Evolutionary conservation across 2,797 vertebrate genomes (phyloP).

Genomic region (Moxostoma hubbsi): DNA sequence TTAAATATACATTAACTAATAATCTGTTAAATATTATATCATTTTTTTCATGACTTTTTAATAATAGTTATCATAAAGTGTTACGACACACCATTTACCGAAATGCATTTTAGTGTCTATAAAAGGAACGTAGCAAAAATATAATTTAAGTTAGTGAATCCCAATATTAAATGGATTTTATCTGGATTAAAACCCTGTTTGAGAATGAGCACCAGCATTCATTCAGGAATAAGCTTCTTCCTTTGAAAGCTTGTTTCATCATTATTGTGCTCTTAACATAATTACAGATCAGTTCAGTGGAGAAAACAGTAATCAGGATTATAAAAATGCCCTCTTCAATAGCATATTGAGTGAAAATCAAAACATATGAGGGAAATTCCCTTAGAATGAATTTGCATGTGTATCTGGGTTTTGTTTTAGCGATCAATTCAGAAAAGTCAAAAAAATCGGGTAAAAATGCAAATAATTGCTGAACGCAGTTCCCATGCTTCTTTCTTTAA

Average conservation of each 20-base stretch:
- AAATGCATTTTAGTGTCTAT: slow-evolving; percentile 14
- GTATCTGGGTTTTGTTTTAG: no score
- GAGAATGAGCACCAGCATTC: slow-evolving; percentile 38
- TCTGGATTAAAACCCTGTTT: slow-evolving; percentile 43
- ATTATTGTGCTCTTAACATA: slow-evolving; percentile 56
- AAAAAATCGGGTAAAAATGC: no score
- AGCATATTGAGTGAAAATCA: slow-evolving; percentile 46
- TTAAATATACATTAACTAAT: no score
- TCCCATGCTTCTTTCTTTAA: no score
- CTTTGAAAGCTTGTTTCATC: slow-evolving; percentile 54
- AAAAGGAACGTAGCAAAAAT: background rate
- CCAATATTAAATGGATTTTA: slow-evolving; percentile 47
- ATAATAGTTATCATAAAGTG: no score
- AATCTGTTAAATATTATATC: no score
- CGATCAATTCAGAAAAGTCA: no score
- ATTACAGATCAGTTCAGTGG: slow-evolving; percentile 49
- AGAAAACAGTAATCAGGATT: slow-evolving; percentile 58
- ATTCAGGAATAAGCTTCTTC: slow-evolving; percentile 45
- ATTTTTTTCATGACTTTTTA: no score
- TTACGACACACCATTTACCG: background rate
- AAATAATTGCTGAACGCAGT: no score
- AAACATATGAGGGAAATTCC: background rate
- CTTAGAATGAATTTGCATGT: no score
- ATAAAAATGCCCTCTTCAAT: slow-evolving; percentile 40
- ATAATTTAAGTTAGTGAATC: slow-evolving; percentile 43